Evolutionary conservation across 2,797 vertebrate species (phyloP), one percentile per base, ranked within the genome.

Genomic region (Chrosomus eos): DNA sequence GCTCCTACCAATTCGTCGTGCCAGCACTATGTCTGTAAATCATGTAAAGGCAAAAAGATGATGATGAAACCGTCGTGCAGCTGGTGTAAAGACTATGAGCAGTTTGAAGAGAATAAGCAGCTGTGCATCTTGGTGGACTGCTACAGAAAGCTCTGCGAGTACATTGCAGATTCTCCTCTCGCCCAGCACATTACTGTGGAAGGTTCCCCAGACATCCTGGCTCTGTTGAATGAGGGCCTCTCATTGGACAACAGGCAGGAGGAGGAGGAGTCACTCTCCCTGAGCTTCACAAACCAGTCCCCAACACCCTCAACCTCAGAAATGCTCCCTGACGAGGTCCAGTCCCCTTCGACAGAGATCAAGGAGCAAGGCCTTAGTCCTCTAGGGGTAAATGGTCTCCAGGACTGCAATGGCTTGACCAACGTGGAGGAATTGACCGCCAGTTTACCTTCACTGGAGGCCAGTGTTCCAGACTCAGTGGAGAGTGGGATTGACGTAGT

Each of bases 21-120:
- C 91, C 98, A 99, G 94, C 98, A 99, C 87, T 99, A 98, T 94
- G 98, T 99, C 87, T 99, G 98, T 94, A 97, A 97, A 90, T 94
- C 94, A 77, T 99, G 98, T 92, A 99, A 97, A 93, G 98, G 98
- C 88, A 98, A 97, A 94, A 97, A 98, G 96, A 99, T 99, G 98
- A 98, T 97, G 96, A 97, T 99, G 95, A 99, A 98, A 92, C 98
- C 98, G 3, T 99, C 98, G 40, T 99, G 98, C 90, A 99, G 98
- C 90, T 99, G 98, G 98, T 99, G 98, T 93, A 99, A 99, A 92
- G 98, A 99, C 96, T 99, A 99, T 66, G 97, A 97, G 88, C 97
- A 98, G 93, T 99, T 99, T 85, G 96, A 97, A 93, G 98, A 99
- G 90, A 99, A 99, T 90, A 93, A 96, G 91, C 98, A 99, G 93